Evolutionary conservation across 1,140 invertebrate genomes (phyloP), one percentile per base, ranked within the genome.

Genomic region (Acyrthosiphon pisum): DNA sequence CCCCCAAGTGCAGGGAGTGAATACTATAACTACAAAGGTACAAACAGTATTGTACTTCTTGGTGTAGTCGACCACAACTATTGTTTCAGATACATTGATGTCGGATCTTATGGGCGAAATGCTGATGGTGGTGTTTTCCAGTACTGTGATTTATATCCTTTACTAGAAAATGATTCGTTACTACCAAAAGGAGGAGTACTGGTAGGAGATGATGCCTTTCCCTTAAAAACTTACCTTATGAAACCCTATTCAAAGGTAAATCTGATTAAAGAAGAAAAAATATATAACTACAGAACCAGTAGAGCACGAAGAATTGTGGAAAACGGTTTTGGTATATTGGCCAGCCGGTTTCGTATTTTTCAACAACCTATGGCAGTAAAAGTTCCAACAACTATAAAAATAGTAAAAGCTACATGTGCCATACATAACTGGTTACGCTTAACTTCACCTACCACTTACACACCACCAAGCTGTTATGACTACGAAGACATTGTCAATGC

Each of bases 21-120:
- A 37, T 96, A 95, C 94, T 96, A 94, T 94, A 96, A 96, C 94
- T 96, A 96, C 94, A 96, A 96, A 94, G 94, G 95, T 46, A 94
- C 93, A 20, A 94, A 95, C 94, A 95, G 95, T 93, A 95, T 95
- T 92, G 95, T 96, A 60, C 94, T 96, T 60, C 53, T 95, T 60
- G 95, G 94, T 90, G 93, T 95, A 41, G 95, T 94, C 48, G 94
- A 95, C 94, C 94, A 93, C 26, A 94, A 94, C 37, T 95, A 95
- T 90, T 94, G 94, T 86, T 95, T 95, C 81, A 84, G 94, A 8
- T 94, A 92, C 26, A 87, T 91, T 41, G 94, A 95, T 94, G 93
- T 95, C 46, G 95, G 95, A 48, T 92, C 93, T 23, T 94, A 95
- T 93, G 95, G 95, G 4, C 93, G 95, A 89, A 94, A 94, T 50